Percentiles rank a stretch among this genome's conserved stretches.
Evolutionary conservation across 2,797 vertebrate genomes (phyloP).

Genomic region (Gallinago nigripennis): DNA sequence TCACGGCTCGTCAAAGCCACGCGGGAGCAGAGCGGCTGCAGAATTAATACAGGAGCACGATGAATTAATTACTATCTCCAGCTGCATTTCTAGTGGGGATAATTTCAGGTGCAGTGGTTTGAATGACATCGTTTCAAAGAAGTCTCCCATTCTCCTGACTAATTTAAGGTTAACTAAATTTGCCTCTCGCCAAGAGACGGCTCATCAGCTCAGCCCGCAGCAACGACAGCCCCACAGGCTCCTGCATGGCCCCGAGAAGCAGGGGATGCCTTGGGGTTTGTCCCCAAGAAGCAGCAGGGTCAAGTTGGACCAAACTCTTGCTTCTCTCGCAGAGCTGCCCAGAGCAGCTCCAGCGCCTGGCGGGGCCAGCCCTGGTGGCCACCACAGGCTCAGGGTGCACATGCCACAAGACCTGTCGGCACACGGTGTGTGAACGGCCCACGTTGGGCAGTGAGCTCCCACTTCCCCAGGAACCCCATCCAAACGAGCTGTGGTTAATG

Average conservation of each 20-base stretch:
- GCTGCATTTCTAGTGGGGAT: constrained; percentile 60
- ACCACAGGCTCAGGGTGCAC: accelerated
- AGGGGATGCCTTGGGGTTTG: not conserved
- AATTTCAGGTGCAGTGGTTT: not conserved
- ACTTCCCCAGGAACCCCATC: not conserved
- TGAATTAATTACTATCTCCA: constrained; percentile 73
- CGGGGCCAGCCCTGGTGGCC: not conserved
- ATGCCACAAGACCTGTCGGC: accelerated
- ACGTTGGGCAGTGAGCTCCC: not conserved
- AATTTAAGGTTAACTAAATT: constrained; percentile 5
- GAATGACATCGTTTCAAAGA: not conserved
- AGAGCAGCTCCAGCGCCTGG: not conserved
- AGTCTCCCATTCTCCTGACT: not conserved
- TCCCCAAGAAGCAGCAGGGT: not conserved
- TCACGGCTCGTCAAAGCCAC: constrained; percentile 56
- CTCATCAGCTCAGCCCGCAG: not conserved
- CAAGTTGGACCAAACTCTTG: not conserved
- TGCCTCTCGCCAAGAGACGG: not conserved
- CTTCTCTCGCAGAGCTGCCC: not conserved
- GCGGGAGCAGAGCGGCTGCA: constrained; percentile 24
- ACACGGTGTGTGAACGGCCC: accelerated
- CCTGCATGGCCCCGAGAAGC: accelerated
- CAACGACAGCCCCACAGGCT: not conserved
- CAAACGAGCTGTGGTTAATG: not conserved
- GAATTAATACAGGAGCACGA: constrained; percentile 75